These are phyloP conservation scores for Colius striatus DNA, from an alignment of 2,113 vertebrate species.

Conservation along the genomic window DNA sequence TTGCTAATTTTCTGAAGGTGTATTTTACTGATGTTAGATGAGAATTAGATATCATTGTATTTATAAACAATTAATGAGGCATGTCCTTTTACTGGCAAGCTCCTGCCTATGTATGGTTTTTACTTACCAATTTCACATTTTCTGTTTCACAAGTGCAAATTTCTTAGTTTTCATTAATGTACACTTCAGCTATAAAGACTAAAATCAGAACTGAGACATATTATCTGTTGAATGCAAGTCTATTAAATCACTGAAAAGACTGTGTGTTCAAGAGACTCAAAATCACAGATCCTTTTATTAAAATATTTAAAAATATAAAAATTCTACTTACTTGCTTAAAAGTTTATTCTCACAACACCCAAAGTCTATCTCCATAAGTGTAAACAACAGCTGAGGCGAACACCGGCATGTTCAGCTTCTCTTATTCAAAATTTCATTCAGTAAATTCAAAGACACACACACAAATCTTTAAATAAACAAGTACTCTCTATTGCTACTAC, in stretches of 20 bases:
- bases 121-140: neutral
- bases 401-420: neutral
- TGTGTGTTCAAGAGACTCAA: neutral
- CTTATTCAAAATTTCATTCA: neutral
- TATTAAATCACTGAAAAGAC: neutral
- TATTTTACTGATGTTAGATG: neutral
- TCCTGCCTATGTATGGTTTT: neutral
- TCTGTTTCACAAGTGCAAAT: neutral
- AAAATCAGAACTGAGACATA: neutral
- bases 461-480: neutral
- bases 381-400: neutral
- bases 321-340: neutral
- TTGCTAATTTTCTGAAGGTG: neutral
- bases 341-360: neutral
- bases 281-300: neutral
- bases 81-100: neutral
- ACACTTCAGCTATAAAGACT: neutral
- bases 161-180: neutral
- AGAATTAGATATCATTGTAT: neutral
- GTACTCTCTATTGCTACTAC: neutral
- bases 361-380: neutral
- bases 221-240: neutral
- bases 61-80: neutral
- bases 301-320: neutral
- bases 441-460: neutral